Percentiles rank a stretch among this genome's conserved stretches.
Conservation (phyloP, 2,797 vertebrate genomes). For the Sternotherus odoratus region DNA sequence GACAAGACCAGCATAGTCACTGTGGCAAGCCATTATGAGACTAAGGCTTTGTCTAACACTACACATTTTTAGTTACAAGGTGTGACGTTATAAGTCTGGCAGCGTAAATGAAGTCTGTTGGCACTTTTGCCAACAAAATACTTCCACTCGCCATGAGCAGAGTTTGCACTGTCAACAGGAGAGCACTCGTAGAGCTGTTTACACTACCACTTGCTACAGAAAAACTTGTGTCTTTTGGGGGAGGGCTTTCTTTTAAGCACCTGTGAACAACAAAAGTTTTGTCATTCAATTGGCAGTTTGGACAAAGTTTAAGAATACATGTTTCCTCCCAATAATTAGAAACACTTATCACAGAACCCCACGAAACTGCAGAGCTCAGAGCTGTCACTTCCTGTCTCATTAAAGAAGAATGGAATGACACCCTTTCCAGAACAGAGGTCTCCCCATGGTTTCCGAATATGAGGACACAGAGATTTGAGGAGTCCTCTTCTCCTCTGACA, state of each 20-base stretch:
- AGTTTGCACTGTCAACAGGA: too few species aligned
- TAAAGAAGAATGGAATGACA: neutral
- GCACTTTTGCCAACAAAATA: too few species aligned
- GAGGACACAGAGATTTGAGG: neutral
- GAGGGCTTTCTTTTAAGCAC: too few species aligned
- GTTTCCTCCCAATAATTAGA: neutral
- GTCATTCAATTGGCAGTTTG: too few species aligned
- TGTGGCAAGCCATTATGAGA: neutral
- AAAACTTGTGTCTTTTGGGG: too few species aligned
- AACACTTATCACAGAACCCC: neutral
- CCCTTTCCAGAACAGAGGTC: neutral
- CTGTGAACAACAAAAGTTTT: too few species aligned
- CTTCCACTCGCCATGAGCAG: too few species aligned
- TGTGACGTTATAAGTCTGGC: too few species aligned
- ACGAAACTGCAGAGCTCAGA: neutral
- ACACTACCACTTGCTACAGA: too few species aligned
- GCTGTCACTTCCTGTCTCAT: neutral
- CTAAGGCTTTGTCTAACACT: neutral
- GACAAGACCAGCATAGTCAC: neutral
- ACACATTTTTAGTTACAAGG: too few species aligned
- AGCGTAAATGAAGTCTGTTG: too few species aligned
- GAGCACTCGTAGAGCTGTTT: too few species aligned
- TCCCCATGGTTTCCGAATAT: neutral
- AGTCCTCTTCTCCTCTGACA: neutral
- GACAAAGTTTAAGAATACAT: neutral